Base-by-base conservation (phyloP, 2,888 invertebrate genomes). In the Folsomia candida region DNA sequence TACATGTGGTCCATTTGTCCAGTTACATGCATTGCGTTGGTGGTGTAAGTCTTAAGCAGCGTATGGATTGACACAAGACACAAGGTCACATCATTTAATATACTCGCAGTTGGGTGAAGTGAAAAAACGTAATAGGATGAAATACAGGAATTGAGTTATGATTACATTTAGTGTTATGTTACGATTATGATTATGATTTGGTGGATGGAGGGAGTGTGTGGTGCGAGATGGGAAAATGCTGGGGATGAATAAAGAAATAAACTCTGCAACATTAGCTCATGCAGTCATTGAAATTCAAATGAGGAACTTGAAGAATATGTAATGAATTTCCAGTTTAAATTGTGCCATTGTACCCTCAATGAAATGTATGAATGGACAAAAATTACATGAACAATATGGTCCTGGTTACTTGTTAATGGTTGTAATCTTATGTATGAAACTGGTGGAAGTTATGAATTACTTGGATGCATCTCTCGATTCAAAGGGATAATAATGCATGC, bases 141-240 rank as follows among this genome's bases (percentile, higher is more conserved):
- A n/a, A n/a, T n/a, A n/a, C n/a, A n/a, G 73, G 76, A 70, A 76
- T 76, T 76, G 76, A 76, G 72, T 76, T 76, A 76, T 72, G 76
- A 74, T 73, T 69, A 76, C 68, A 72, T 76, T 76, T 76, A 74
- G 70, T 73, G 70, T 76, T 73, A 76, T 73, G 72, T 76, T 73
- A 76, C 71, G 72, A 76, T 76, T 73, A 76, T 76, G 69, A 74
- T 64, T 47, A 47, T 29, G 47, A n/a, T n/a, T n/a, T 63, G 37
- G 24, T 54, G 51, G 67, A 73, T 66, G 67, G 47, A 70, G 67
- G 57, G 26, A 68, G 65, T n/a, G n/a, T n/a, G n/a, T n/a, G n/a
- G 20, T 58, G 62, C n/a, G 57, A 71, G 70, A 68, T 69, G 70
- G 65, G 66, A 65, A 69, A 73, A 66, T 57, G 67, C 69, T 66